These are phyloP conservation scores for Corythaeola cristata DNA, from an alignment of 2,113 vertebrate genomes.

Conservation along the genomic window DNA sequence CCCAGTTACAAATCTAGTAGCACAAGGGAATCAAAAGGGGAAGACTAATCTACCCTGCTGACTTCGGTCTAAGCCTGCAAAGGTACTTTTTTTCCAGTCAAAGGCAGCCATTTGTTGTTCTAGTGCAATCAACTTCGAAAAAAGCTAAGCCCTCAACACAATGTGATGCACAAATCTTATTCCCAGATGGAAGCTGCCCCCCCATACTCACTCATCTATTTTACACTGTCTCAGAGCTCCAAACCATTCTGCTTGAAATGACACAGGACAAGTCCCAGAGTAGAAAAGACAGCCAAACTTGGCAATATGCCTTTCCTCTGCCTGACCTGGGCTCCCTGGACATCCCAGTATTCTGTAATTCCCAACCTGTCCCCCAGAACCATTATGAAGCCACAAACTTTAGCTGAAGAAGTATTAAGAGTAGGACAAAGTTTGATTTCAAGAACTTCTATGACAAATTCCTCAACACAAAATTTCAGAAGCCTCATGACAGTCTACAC, in stretches of 20 bases:
- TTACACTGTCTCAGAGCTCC: neutral
- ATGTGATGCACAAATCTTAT: neutral
- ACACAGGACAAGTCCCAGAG: neutral
- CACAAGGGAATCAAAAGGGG: neutral
- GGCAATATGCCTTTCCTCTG: neutral
- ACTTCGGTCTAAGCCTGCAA: neutral
- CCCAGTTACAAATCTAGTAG: neutral
- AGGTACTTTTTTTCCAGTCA: neutral
- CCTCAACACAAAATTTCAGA: neutral
- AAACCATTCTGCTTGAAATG: neutral
- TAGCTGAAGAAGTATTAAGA: neutral
- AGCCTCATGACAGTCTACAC: neutral
- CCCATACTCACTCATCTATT: neutral
- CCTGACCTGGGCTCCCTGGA: too few relatives aligned
- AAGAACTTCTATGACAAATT: neutral
- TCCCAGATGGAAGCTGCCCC: neutral
- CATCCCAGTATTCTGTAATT: neutral
- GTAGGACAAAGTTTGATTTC: neutral
- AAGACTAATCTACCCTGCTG: neutral
- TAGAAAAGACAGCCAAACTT: neutral
- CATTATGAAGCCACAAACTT: neutral
- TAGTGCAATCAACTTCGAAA: neutral
- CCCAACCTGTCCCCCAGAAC: neutral
- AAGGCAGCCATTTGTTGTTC: neutral
- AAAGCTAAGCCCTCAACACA: neutral